These are phyloP conservation scores for Actenoides hombroni DNA, from an alignment of 2,113 vertebrate species.

Conservation along the genomic window DNA sequence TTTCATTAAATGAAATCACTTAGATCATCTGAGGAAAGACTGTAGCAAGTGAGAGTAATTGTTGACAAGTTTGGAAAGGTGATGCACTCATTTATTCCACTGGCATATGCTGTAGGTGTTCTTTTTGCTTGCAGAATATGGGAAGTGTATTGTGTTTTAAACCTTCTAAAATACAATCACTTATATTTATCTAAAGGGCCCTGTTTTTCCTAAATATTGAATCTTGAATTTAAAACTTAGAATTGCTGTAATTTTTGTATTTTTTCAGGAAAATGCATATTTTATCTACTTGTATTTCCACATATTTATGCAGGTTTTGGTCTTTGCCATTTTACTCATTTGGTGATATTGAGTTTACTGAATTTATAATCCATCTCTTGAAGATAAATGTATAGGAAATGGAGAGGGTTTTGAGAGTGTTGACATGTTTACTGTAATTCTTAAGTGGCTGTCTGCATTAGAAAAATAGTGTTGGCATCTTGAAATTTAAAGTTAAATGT, in stretches of 20 bases:
- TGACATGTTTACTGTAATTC: neutral
- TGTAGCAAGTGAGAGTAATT: neutral
- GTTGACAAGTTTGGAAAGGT: neutral
- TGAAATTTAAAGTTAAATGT: neutral
- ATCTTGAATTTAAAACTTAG: neutral
- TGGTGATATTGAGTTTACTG: neutral
- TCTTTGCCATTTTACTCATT: neutral
- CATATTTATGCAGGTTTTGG: neutral
- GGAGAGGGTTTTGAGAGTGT: neutral
- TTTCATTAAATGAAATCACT: neutral
- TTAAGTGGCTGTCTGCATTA: neutral
- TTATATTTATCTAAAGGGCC: neutral
- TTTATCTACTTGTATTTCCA: neutral
- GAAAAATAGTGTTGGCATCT: neutral
- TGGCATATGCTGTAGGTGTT: neutral
- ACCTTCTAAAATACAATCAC: neutral
- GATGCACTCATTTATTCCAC: neutral
- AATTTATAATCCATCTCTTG: neutral
- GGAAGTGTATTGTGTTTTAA: neutral
- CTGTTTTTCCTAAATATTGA: neutral
- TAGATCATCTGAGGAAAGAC: neutral
- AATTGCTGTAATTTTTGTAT: neutral
- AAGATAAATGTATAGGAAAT: neutral
- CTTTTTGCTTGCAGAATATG: neutral
- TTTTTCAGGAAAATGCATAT: neutral